Evolutionary conservation across 2,888 invertebrate species (phyloP), one percentile per base, ranked within the genome.

Genomic region (Habroteleia sp.): DNA sequence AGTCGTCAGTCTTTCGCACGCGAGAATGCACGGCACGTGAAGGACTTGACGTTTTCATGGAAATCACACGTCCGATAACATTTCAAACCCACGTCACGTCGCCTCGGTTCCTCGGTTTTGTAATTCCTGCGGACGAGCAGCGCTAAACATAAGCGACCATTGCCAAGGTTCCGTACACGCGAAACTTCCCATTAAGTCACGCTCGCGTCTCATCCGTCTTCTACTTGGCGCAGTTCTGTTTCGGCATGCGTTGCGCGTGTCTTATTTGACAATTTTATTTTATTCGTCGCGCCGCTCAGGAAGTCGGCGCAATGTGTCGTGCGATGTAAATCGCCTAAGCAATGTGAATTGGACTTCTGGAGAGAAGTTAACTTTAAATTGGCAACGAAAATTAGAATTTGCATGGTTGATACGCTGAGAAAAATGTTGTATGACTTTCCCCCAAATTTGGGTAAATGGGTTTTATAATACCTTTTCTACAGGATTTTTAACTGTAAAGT

Each of bases 11-110:
- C 7, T 46, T 60, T 74, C 29, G 48, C 74, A 48, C 56, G 62
- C 56, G 56, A 44, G 68, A 74, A 74, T 68, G 62, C 56, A 29
- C 42, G 68, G 68, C 60, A 68, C 50, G 68, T 50, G 62, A 68
- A 56, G 50, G 42, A 68, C 74, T 68, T 20, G 35, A 8, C 35
- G 52, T 35, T 37, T 74, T 68, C 68, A 44, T 62, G 63, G 56
- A 62, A 74, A 74, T 63, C 62, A 35, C 66, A 29, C 60, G 50
- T 63, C 60, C 60, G 66, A 66, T 74, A 74, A 74, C 66, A 68
- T 68, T 68, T 37, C 42, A 25, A 68, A 74, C 50, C 41, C 68
- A 37, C 25, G 37, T 74, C 74, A 68, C 74, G 74, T 74, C 29
- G 14, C n/a, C 65, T 62, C 62, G 54, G 48, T 68, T 42, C 66